phyloP scores from a whole-genome alignment of 2,888 invertebrate genomes.

The Protophormia terraenovae region DNA sequence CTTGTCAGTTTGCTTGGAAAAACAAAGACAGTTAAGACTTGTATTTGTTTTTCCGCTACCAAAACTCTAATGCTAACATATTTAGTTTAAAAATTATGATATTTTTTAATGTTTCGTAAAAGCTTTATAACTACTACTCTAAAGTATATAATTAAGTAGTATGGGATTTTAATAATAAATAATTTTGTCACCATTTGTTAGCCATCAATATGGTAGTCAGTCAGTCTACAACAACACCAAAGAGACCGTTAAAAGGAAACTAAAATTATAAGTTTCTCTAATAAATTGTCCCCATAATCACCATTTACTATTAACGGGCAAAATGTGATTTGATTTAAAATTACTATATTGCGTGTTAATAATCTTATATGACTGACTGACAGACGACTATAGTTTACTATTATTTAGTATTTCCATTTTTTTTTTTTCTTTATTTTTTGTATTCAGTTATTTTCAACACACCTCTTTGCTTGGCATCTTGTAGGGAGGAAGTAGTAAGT shows the following conservation, averaged over 20 bases:
- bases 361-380: constrained; percentile 34
- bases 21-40: constrained; percentile 56
- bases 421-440: constrained; percentile 11
- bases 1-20: constrained; percentile 61
- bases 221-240: neutral
- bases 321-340: constrained; percentile 55
- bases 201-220: constrained; percentile 33
- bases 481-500: neutral
- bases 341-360: constrained; percentile 69
- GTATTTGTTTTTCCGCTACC: constrained; percentile 27
- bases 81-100: neutral
- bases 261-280: constrained; percentile 35
- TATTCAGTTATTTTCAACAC: constrained; percentile 21
- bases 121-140: neutral
- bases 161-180: constrained; percentile 57
- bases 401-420: neutral
- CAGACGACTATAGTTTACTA: neutral
- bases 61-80: neutral
- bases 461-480: constrained; percentile 14
- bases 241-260: constrained; percentile 40
- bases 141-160: constrained; percentile 22
- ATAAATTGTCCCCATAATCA: constrained; percentile 63
- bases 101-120: neutral
- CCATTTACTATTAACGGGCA: constrained; percentile 40
- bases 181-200: constrained; percentile 61